Base-by-base conservation (phyloP, 2,888 invertebrate species). In the Cosmia trapezina region DNA sequence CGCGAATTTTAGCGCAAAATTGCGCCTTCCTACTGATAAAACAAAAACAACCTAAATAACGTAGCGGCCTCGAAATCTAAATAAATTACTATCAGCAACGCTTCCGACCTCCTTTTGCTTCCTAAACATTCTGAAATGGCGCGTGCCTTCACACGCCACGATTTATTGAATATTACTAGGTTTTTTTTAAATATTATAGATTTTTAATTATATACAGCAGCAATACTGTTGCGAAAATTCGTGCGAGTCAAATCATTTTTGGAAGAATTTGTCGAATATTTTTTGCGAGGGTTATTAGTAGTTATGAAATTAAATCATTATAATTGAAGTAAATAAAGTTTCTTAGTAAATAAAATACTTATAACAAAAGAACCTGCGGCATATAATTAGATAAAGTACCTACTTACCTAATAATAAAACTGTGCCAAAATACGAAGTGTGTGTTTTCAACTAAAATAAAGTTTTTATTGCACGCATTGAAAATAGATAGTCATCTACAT, bases 21-120 rank as follows among this genome's bases (percentile, higher is more conserved):
- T 93, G 93, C 94, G 94, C 95, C 94, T 95, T 95, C 93, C 93
- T 91, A 92, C 93, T 95, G 96, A 96, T 96, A 96, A 95, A 94
- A 94, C 94, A 95, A 95, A 73, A 95, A 95, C 95, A 96, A 95
- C 94, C 95, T 93, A 95, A 96, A 96, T 95, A 94, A 92, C 91
- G 90, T 87, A 76, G 89, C 88, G 95, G 89, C 96, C 96, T 96
- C 96, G 95, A 94, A 95, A 93, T 94, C 95, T 94, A 95, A 95
- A 96, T 96, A 95, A 93, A 92, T 89, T 89, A 87, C 93, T 96
- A 95, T 96, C 95, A 94, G 93, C 88, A 83, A 90, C 88, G 93
- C 91, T 94, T 96, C 96, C 96, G 96, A 95, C 96, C 96, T 94
- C 93, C 93, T 95, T 96, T 91, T 87, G 90, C 90, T 94, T 93